phyloP scores from a whole-genome alignment of 2,113 vertebrate species.

The Charadrius vociferus region DNA sequence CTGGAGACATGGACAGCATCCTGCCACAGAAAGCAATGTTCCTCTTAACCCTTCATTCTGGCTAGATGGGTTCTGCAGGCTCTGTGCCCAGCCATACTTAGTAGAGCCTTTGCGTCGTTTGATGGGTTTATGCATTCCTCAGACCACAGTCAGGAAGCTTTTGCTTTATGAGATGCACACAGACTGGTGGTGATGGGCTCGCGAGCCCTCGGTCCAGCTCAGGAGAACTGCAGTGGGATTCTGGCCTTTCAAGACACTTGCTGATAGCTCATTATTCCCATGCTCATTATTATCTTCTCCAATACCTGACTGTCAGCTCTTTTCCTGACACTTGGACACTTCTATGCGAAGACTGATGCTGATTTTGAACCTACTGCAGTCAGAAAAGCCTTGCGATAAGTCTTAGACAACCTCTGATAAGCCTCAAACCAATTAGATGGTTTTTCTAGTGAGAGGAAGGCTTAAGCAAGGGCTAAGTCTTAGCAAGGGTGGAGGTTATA shows the following conservation, averaged over 20 bases:
- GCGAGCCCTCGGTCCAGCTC: accelerated
- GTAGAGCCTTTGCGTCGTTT: not conserved
- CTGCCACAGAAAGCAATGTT: not conserved
- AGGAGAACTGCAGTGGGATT: not conserved
- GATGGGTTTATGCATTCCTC: not conserved
- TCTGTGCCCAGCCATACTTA: not conserved
- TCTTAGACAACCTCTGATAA: not conserved
- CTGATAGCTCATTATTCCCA: not conserved
- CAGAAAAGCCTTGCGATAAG: not conserved
- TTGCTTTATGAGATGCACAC: not conserved
- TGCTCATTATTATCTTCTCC: not conserved
- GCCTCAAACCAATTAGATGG: not conserved
- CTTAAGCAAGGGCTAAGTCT: not conserved
- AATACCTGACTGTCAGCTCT: not conserved
- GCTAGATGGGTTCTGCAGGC: not conserved
- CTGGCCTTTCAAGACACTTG: not conserved
- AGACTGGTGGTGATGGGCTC: not conserved
- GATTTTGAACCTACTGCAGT: accelerated
- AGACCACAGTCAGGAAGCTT: not conserved
- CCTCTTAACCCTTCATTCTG: not conserved
- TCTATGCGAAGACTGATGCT: not conserved
- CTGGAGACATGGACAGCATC: not conserved
- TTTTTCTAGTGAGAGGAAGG: not conserved
- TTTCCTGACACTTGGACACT: not conserved
- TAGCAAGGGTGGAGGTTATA: not conserved